Evolutionary conservation across 2,113 vertebrate species (phyloP).

Genomic region (Oriolus oriolus): DNA sequence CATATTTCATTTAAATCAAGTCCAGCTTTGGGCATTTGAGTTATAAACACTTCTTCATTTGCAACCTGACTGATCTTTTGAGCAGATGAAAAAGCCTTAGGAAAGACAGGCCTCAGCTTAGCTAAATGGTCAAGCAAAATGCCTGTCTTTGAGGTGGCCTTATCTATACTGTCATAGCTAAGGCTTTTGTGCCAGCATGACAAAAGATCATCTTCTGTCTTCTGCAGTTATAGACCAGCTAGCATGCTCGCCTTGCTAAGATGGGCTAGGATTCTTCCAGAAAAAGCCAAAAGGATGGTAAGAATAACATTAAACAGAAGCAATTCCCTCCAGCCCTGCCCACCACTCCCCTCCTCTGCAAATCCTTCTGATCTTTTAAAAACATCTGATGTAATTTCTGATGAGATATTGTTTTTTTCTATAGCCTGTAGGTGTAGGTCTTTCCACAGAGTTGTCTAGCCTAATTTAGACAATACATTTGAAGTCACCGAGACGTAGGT

Average conservation of each 20-base stretch:
- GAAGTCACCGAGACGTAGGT: not conserved
- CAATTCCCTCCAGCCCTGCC: not conserved
- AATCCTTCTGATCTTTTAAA: not conserved
- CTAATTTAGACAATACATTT: not conserved
- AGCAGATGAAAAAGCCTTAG: not conserved
- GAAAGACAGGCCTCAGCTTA: not conserved
- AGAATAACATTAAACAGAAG: not conserved
- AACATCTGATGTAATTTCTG: not conserved
- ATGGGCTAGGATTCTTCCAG: not conserved
- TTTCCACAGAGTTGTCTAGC: not conserved
- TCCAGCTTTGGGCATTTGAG: not conserved
- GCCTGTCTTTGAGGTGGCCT: not conserved
- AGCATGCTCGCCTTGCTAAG: not conserved
- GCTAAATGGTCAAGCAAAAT: not conserved
- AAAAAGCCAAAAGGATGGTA: not conserved
- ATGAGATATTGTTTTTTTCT: not conserved
- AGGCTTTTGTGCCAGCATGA: not conserved
- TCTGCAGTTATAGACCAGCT: not conserved
- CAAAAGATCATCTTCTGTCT: not conserved
- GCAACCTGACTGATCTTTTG: not conserved
- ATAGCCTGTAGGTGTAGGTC: not conserved
- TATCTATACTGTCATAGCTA: not conserved
- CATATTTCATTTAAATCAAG: not conserved
- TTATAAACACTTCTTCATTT: slow-evolving; percentile 9
- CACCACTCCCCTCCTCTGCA: not conserved